phyloP scores from a whole-genome alignment of 2,113 vertebrate species.

The Paradisaea rubra region DNA sequence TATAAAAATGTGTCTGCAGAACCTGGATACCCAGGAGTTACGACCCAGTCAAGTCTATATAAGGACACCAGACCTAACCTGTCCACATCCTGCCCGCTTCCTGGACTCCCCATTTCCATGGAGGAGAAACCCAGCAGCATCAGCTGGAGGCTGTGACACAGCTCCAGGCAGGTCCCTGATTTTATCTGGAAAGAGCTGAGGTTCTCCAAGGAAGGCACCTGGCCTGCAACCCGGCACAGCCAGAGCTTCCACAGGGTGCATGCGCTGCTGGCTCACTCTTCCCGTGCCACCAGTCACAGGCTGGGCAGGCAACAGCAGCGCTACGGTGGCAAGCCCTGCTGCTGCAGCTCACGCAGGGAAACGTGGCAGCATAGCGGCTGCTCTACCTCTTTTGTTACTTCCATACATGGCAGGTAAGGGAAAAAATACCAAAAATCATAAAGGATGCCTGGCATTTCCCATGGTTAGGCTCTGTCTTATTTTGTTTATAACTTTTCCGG shows the following conservation, averaged over 20 bases:
- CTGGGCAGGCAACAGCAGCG: not conserved
- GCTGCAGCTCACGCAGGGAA: not conserved
- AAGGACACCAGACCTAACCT: not conserved
- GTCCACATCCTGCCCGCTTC: not conserved
- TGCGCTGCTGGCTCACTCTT: not conserved
- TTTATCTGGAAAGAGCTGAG: not conserved
- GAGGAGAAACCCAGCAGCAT: not conserved
- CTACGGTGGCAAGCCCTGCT: not conserved
- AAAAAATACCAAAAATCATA: not conserved
- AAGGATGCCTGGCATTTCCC: not conserved
- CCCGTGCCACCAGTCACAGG: not conserved
- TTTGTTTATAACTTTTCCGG: not conserved
- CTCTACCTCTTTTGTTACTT: not conserved
- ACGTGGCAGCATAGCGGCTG: rapidly evolving
- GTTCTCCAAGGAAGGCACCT: not conserved
- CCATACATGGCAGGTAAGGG: not conserved
- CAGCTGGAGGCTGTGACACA: not conserved
- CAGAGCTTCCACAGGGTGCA: not conserved
- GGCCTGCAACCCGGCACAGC: not conserved
- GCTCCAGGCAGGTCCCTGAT: not conserved
- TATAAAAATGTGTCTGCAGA: not conserved
- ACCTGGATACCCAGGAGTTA: not conserved
- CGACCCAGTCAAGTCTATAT: not conserved
- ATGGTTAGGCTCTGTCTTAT: not conserved
- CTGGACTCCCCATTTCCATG: not conserved